Evolutionary conservation across 2,113 vertebrate species (phyloP), one percentile per base, ranked within the genome.

Genomic region (Trinectes maculatus): DNA sequence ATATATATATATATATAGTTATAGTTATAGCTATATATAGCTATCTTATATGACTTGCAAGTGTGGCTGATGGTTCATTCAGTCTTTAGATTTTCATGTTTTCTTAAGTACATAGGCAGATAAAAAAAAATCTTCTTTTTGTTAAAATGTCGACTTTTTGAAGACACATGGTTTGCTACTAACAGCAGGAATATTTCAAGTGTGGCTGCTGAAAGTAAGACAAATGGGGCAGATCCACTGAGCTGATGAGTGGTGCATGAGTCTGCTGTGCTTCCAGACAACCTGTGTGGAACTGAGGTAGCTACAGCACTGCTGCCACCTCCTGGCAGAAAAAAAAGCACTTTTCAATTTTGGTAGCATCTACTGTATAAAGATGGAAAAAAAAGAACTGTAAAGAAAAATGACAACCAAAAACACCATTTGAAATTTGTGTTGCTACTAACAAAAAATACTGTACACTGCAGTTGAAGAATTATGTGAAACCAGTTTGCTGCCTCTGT

Each of bases 241-340:
- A 44, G 51, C 19, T 52, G 42, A 76, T 42, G 42, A 49, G 43
- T 40, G 28, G 61, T 28, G 54, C 37, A 42, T 28, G n/a, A 29
- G 31, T 33, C 31, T 11, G 16, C 53, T 64, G 46, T 54, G 60
- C 9, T 36, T 18, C 6, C 18, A 16, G 19, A 12, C 1, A 0
- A 21, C 8, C 4, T 61, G 57, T 33, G 48, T 56, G 47, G 21
- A 28, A 24, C 8, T 60, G 21, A 28, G 29, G 51, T 52, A 46
- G 33, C 47, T 54, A 65, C n/a, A 55, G 57, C 66, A 59, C 67
- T 90, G 85, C 85, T 88, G 89, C 89, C 87, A 59, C 68, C 89
- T 89, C 18, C 79, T 88, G 85, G 87, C 71, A 36, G 60, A 54
- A 66, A 46, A n/a, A 16, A 1, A 11, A 10, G 1, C 22, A 21